Conservation (phyloP, 2,113 vertebrate genomes). For the Lethenteron reissneri region DNA sequence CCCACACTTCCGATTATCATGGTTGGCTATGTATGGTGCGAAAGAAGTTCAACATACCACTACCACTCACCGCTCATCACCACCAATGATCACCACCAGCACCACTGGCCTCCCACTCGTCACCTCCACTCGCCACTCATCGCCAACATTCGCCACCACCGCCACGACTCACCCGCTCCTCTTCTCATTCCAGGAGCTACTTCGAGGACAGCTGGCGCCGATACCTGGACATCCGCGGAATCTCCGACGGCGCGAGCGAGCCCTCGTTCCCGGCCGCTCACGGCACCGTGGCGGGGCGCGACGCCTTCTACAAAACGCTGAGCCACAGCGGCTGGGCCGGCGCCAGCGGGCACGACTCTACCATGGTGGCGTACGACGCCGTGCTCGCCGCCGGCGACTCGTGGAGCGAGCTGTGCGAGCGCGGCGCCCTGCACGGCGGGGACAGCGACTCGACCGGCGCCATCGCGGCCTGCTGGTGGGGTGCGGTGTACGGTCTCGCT, state of each 20-base stretch:
- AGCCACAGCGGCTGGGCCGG: constrained; percentile 34
- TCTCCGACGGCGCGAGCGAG: constrained; percentile 21
- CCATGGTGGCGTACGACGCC: constrained; percentile 48
- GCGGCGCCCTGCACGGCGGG: constrained; percentile 38
- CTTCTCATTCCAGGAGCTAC: constrained; percentile 23
- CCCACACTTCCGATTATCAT: too few species aligned
- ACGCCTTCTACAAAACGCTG: constrained; percentile 27
- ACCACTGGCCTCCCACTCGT: too few species aligned
- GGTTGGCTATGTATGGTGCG: too few species aligned
- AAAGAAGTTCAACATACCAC: too few species aligned
- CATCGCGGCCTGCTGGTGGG: constrained; percentile 42
- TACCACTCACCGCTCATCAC: too few species aligned
- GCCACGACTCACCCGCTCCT: neutral
- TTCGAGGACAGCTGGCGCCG: constrained; percentile 31
- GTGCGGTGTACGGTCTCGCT: constrained; percentile 26
- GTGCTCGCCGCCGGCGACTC: constrained; percentile 28
- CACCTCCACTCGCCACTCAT: too few species aligned
- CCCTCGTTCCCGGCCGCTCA: constrained; percentile 28
- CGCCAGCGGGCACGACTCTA: constrained; percentile 41
- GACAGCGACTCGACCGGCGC: constrained; percentile 38
- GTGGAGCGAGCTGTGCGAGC: constrained; percentile 32
- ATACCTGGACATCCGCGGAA: constrained; percentile 31
- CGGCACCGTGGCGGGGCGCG: constrained; percentile 24
- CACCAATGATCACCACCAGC: too few species aligned
- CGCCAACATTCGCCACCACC: neutral